phyloP scores from a whole-genome alignment of 2,888 invertebrate species.

The Cerastoderma edule region DNA sequence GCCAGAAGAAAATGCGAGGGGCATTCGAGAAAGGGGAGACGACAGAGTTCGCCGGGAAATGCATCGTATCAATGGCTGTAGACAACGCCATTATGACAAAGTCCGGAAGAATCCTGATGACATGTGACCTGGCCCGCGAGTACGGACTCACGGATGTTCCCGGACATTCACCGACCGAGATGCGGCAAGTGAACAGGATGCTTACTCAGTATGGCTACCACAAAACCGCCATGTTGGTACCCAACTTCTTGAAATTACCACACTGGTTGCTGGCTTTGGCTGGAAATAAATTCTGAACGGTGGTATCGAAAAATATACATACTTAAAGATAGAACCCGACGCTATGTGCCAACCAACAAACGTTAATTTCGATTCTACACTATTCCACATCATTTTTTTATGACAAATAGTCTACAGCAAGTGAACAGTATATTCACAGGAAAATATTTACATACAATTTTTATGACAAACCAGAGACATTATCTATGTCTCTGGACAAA shows the following conservation, averaged over 20 bases:
- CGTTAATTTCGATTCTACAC: no score
- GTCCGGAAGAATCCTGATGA: conserved; percentile 80
- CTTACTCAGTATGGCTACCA: conserved; percentile 26
- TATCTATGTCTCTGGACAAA: no score
- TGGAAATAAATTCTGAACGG: conserved; percentile 10
- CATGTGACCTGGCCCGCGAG: conserved; percentile 82
- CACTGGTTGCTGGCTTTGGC: conserved; percentile 26
- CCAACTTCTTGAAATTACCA: conserved; percentile 42
- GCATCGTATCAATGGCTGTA: conserved; percentile 62
- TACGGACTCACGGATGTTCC: conserved; percentile 83
- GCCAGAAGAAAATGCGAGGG: conserved; percentile 19
- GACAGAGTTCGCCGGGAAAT: conserved; percentile 72
- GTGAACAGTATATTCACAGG: no score
- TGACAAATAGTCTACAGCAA: no score
- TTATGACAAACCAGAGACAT: no score
- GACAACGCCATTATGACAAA: conserved; percentile 80
- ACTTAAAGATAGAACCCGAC: no score
- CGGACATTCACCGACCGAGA: conserved; percentile 67
- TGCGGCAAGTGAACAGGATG: conserved; percentile 34
- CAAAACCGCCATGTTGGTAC: conserved; percentile 29
- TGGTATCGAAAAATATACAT: no score
- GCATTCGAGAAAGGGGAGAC: conserved; percentile 67
- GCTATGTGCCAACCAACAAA: no score
- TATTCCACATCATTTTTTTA: no score
- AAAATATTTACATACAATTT: no score